Base-by-base conservation (phyloP, 1,140 invertebrate genomes). In the Saxidomus purpurata region DNA sequence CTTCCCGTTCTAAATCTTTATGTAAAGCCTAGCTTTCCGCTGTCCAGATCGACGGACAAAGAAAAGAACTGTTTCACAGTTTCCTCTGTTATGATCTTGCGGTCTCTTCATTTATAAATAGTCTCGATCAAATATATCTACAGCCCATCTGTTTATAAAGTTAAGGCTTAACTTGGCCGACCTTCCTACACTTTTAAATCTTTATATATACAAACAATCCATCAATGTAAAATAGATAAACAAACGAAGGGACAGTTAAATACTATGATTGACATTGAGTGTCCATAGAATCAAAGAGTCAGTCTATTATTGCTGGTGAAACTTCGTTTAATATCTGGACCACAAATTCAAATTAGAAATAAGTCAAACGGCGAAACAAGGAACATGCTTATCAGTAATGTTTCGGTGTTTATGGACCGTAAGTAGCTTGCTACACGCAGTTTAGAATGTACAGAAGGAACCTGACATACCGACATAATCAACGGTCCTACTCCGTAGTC, bases 161-260 rank as follows among this genome's bases (percentile, higher is more conserved):
- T 76, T 76, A n/a, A 28, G 40, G 71, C 71, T 76, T 76, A 76
- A 76, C 71, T 43, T 49, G 40, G n/a, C 40, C 71, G 71, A 22
- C 40, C 25, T 76, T 76, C 71, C 38, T 76, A 43, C 22, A 76
- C 38, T 43, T 40, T 76, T 36, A 76, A 76, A 28, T 43, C 40
- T 47, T 15, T n/a, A 43, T 49, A 76, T 76, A 40, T 25, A 47
- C 22, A 76, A 76, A 76, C 71, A 76, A 76, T 76, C 71, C 71
- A 76, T 76, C 71, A 76, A 76, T 13, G 25, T 49, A 4, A 43
- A 43, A n/a, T 25, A 43, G 71, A 76, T 76, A 40, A 43, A 25
- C 25, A 47, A 25, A 76, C n/a, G 22, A 19, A 43, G 38, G 22
- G 49, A 76, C 19, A n/a, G 40, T 40, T 76, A 13, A 76, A 43